These are phyloP conservation scores for Plagodis dolabraria DNA, from an alignment of 2,888 invertebrate species.

Conservation along the genomic window DNA sequence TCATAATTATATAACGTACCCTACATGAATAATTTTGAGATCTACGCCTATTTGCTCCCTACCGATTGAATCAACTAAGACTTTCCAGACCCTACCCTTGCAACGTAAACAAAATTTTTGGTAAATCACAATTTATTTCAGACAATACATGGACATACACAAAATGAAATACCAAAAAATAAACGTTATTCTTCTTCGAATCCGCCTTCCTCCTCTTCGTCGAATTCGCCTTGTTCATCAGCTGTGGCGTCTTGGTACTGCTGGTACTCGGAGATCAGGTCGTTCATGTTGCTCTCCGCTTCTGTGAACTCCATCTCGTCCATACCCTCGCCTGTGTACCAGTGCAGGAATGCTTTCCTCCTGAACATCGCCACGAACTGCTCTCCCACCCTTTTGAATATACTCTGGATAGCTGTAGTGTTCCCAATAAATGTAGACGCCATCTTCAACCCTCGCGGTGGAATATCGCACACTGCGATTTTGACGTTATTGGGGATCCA, in stretches of 20 bases:
- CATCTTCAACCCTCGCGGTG: conserved; percentile 91
- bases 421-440: conserved; percentile 95
- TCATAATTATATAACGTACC: too few species aligned
- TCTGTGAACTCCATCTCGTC: conserved; percentile 97
- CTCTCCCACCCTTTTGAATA: conserved; percentile 94
- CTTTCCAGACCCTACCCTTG: too few species aligned
- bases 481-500: conserved; percentile 93
- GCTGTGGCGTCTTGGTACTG: conserved; percentile 88
- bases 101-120: background rate
- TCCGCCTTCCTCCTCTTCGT: conserved; percentile 81
- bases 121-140: conserved; percentile 46
- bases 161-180: conserved; percentile 50
- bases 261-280: conserved; percentile 90
- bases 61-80: background rate
- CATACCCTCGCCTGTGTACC: conserved; percentile 98
- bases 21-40: too few species aligned
- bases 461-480: conserved; percentile 92
- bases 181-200: conserved; percentile 74
- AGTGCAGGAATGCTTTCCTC: conserved; percentile 97
- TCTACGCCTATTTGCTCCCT: background rate
- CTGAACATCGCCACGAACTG: conserved; percentile 97
- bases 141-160: conserved; percentile 46
- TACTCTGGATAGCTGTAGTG: conserved; percentile 93
- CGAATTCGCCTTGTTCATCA: conserved; percentile 84
- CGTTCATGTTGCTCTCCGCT: conserved; percentile 94